These are phyloP conservation scores for Mus caroli DNA, from an alignment of 2,797 vertebrate species.

Conservation along the genomic window DNA sequence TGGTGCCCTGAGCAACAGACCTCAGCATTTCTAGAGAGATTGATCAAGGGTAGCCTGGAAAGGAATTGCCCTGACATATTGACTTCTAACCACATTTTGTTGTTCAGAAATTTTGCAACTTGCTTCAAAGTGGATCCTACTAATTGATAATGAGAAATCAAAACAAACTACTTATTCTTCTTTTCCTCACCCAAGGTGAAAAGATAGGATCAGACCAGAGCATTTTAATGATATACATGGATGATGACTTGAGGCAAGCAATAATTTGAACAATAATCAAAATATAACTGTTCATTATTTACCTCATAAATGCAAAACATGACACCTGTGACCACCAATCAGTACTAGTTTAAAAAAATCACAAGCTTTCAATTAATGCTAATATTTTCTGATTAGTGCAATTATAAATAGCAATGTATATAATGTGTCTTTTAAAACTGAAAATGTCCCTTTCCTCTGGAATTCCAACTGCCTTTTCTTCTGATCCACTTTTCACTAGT, in stretches of 20 bases:
- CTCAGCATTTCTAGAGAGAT: background rate
- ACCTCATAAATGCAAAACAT: background rate
- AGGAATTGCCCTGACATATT: background rate
- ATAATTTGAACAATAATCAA: background rate
- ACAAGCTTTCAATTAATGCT: background rate
- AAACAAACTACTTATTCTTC: constrained; percentile 12
- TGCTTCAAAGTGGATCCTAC: background rate
- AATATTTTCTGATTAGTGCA: background rate
- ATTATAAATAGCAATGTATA: background rate
- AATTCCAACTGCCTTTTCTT: background rate
- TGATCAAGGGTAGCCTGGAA: background rate
- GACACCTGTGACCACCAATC: background rate
- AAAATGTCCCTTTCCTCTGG: background rate
- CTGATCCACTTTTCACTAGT: background rate
- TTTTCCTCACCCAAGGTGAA: background rate
- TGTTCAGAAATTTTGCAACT: background rate
- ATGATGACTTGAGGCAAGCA: background rate
- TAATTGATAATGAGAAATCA: background rate
- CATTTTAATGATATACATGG: background rate
- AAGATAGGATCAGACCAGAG: background rate
- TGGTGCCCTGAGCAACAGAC: background rate
- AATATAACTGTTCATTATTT: background rate
- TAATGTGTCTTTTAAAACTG: background rate
- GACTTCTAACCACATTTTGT: background rate
- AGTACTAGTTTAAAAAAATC: background rate